A percentile compares a stretch with the other conserved stretches of the same genome.
phyloP scores from a whole-genome alignment of 2,113 vertebrate species.

The Lophotis ruficrista region DNA sequence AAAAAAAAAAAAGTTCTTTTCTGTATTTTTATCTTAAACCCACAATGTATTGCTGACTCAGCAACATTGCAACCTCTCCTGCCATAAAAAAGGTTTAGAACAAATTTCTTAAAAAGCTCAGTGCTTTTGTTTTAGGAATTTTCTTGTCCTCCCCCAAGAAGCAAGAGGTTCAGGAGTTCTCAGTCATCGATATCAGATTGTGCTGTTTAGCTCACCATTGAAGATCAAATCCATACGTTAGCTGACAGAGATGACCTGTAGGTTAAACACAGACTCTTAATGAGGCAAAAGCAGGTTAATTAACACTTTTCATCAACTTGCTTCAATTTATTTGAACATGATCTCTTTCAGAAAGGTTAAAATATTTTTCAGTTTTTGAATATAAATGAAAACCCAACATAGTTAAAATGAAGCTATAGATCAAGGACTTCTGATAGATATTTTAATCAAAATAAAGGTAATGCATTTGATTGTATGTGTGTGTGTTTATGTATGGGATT shows the following conservation, averaged over 20 bases:
- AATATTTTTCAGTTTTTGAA: constrained; percentile 35
- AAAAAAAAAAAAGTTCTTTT: not conserved
- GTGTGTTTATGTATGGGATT: not conserved
- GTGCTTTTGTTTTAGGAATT: not conserved
- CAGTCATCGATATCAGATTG: not conserved
- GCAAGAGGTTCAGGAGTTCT: not conserved
- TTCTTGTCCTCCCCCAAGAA: not conserved
- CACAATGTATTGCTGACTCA: not conserved
- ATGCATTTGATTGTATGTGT: not conserved
- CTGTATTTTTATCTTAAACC: not conserved
- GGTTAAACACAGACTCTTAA: constrained; percentile 55
- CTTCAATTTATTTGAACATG: constrained; percentile 35
- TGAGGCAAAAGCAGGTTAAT: constrained; percentile 66
- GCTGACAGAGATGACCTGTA: not conserved
- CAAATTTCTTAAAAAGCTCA: not conserved
- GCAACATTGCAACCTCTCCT: not conserved
- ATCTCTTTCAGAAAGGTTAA: constrained; percentile 58
- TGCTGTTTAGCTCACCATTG: constrained; percentile 18
- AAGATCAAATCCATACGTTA: constrained; percentile 15
- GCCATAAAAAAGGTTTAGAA: not conserved
- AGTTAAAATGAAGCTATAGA: not conserved
- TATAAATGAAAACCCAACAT: not conserved
- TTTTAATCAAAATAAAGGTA: not conserved
- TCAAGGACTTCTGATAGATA: not conserved
- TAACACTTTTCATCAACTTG: constrained; percentile 50